These are phyloP conservation scores for Oriolus oriolus DNA, from an alignment of 2,113 vertebrate genomes.

Conservation along the genomic window DNA sequence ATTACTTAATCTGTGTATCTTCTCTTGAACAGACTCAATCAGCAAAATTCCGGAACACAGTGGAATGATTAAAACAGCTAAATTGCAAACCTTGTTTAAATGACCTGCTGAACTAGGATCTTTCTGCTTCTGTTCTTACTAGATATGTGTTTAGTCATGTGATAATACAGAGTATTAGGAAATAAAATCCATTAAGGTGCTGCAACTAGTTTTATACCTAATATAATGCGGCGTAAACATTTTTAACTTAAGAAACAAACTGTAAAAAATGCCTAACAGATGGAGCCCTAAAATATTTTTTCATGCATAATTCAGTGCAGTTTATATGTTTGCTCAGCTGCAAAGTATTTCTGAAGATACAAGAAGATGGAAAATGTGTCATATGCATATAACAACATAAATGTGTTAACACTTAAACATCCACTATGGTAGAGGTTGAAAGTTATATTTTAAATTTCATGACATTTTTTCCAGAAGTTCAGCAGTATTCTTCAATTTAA, in stretches of 20 bases:
- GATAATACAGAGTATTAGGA: background rate
- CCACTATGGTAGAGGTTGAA: background rate
- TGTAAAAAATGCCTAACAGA: background rate
- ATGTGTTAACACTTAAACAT: background rate
- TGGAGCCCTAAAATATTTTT: conserved; percentile 2
- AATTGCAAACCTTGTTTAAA: background rate
- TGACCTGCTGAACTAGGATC: background rate
- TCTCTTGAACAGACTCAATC: background rate
- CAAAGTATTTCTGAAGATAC: background rate
- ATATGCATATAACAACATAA: background rate
- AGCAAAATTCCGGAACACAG: background rate
- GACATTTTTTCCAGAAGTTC: background rate
- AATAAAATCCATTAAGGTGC: background rate
- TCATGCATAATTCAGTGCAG: conserved; percentile 22
- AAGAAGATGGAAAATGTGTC: background rate
- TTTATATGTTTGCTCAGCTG: background rate
- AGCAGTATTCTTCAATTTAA: background rate
- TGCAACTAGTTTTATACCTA: background rate
- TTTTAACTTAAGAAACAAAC: background rate
- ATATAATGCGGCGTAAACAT: background rate
- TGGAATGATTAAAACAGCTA: background rate
- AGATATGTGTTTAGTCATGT: background rate
- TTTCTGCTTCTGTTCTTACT: background rate
- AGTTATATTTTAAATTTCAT: background rate
- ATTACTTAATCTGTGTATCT: background rate